Base-by-base conservation (phyloP, 2,888 invertebrate genomes). In the Flexamia atlantica region DNA sequence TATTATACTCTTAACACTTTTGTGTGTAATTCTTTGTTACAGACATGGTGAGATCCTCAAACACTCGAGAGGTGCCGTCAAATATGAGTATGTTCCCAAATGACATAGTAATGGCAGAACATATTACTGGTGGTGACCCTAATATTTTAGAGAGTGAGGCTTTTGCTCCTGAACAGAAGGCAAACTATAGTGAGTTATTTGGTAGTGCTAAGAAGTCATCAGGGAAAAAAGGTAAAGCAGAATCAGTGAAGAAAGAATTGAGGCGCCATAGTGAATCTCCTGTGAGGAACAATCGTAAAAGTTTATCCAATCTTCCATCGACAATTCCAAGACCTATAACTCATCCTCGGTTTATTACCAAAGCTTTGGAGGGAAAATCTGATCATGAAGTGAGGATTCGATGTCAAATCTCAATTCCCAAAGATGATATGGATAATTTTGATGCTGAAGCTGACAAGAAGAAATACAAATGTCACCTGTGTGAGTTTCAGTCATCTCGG, bases 41-140 rank as follows among this genome's bases (percentile, higher is more conserved):
- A 83, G 84, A 83, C 28, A 83, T 84, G 82, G 76, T 82, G 72
- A 70, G 82, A 30, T 68, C 68, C 2, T 64, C 83, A n/a, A 79
- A 70, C 50, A 76, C 92, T 88, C 92, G 93, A 57, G 91, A 90
- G 87, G 90, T 90, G 25, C 88, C 90, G 20, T 89, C 89, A 72
- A 93, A 92, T 86, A 95, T 96, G 94, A 93, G 94, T 86, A 96
- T 96, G 89, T 97, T 97, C 90, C 95, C 95, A 0, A 92, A 93
- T 72, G 97, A 97, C 90, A 93, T 97, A 1, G 91, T 93, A 82
- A 92, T 92, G 84, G 97, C 97, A 0, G 97, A 97, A 89, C 92
- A 92, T 72, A 91, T 93, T 83, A 94, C 95, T 1, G 93, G 93
- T 32, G 96, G 96, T 10, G 93, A 96, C 89, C 92, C 93, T 28